Base-by-base conservation (phyloP, 92 coral and sea anemone species). In the Chrysogorgia sp. region DNA sequence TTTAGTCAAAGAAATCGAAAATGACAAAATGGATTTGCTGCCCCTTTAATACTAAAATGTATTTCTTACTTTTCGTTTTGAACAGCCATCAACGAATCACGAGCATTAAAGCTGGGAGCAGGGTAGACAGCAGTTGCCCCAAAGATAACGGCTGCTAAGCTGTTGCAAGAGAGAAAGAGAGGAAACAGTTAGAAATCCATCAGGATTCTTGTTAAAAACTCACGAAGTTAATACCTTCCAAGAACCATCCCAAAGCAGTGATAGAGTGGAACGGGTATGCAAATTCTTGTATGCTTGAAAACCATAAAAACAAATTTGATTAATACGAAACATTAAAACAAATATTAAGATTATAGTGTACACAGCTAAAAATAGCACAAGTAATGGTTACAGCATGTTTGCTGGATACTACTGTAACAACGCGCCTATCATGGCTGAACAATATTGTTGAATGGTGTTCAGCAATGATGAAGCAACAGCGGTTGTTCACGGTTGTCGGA, bases 201-300 rank as follows among this genome's bases (percentile, higher is more conserved):
- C n/a, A n/a, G n/a, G n/a, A n/a, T n/a, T n/a, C n/a, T n/a, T n/a
- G n/a, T n/a, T n/a, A n/a, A n/a, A n/a, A n/a, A n/a, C n/a, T n/a
- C n/a, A 55, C 37, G 22, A 52, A 47, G 3, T 21, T 13, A 58
- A 2, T 65, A 96, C 99, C 99, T 91, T 61, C 99, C 99, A 52
- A 92, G 83, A 29, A 96, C 99, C 99, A 96, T 96, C 40, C 91
- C 99, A 96, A 96, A 96, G 61, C 99, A 96, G 70, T 96, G 99
- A 67, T 96, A 96, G 14, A 96, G 86, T 15, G 99, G 99, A 33
- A 96, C 99, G 20, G 99, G 96, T 22, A 89, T 81, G 55, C 99
- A 96, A 35, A 96, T 74, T 35, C 89, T 89, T 49, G 96, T 65
- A 74, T 75, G 77, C 96, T 92, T 75, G 17, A 67, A 74, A 67